phyloP scores from a whole-genome alignment of 2,113 vertebrate genomes.

The Grantiella picta region DNA sequence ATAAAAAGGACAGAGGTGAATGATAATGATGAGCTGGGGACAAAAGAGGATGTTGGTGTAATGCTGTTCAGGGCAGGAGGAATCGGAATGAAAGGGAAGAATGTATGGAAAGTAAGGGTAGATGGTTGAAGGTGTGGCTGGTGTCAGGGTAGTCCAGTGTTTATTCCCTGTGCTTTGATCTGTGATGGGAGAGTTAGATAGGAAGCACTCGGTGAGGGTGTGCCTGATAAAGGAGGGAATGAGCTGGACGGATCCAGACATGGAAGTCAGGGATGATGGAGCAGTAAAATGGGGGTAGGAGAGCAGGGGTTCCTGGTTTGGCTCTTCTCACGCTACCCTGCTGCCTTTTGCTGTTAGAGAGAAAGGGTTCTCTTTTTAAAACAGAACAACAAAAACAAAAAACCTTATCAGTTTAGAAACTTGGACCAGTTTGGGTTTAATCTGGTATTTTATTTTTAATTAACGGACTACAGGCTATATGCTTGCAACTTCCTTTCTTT shows the following conservation, averaged over 20 bases:
- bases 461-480: not conserved
- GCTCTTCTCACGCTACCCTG: not conserved
- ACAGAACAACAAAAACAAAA: not conserved
- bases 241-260: not conserved
- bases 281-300: not conserved
- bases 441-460: constrained; percentile 6
- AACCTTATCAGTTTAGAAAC: not conserved
- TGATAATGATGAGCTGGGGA: not conserved
- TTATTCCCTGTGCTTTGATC: not conserved
- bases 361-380: not conserved
- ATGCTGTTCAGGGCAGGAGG: not conserved
- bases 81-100: not conserved
- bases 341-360: not conserved
- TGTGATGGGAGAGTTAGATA: not conserved
- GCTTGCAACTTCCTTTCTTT: constrained; percentile 47
- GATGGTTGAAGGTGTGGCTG: not conserved
- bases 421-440: not conserved
- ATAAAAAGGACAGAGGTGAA: not conserved
- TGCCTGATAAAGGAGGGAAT: not conserved
- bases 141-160: not conserved
- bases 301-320: not conserved
- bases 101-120: not conserved
- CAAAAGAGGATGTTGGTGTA: not conserved
- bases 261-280: fast-evolving
- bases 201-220: not conserved